Conservation (phyloP, 2,113 vertebrate species). For the Nerophis ophidion region DNA sequence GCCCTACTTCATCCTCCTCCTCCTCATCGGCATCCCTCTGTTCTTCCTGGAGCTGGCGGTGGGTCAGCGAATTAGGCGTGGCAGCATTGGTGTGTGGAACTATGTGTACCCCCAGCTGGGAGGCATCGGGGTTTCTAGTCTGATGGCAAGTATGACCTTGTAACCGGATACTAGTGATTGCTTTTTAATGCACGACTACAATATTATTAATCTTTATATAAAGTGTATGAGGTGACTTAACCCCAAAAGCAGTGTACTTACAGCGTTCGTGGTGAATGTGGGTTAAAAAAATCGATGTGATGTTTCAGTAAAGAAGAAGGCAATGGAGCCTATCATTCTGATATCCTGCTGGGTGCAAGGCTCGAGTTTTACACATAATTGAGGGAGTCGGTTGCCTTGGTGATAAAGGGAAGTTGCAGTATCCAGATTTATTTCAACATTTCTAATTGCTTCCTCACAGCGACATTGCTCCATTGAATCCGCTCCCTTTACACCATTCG, state of each 20-base stretch:
- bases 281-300: background rate
- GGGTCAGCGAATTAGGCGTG: slow-evolving; percentile 91
- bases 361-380: background rate
- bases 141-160: slow-evolving; percentile 74
- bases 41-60: slow-evolving; percentile 97
- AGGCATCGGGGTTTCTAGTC: slow-evolving; percentile 93
- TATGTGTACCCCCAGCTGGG: slow-evolving; percentile 89
- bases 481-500: background rate
- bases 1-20: slow-evolving; percentile 90
- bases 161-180: background rate
- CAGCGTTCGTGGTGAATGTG: too few species aligned
- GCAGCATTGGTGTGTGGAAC: slow-evolving; percentile 97
- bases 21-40: slow-evolving; percentile 91
- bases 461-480: background rate
- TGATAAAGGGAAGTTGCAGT: background rate
- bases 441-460: background rate
- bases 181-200: too few species aligned
- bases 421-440: background rate
- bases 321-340: background rate
- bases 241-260: too few species aligned
- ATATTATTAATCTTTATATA: too few species aligned
- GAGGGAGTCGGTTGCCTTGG: background rate
- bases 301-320: background rate
- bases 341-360: background rate
- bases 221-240: too few species aligned